Evolutionary conservation across 2,113 vertebrate species (phyloP).

Genomic region (Colaptes auratus): DNA sequence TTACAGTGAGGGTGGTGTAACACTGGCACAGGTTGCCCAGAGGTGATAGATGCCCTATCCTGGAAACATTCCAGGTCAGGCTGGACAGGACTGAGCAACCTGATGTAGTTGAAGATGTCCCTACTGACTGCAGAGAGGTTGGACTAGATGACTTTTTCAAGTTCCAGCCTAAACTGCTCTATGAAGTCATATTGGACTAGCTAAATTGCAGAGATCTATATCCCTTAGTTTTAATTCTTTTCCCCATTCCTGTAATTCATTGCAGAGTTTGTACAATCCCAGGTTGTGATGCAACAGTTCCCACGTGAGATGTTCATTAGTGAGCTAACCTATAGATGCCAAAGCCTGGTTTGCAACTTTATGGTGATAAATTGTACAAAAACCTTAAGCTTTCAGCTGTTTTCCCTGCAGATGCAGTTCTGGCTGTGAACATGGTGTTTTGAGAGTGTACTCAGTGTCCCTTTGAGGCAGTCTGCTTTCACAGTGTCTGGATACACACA

Average conservation of each 20-base stretch:
- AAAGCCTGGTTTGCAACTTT: not conserved
- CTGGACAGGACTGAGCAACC: not conserved
- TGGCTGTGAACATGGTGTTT: not conserved
- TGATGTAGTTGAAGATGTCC: not conserved
- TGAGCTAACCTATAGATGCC: not conserved
- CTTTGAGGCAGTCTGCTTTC: not conserved
- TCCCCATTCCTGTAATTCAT: not conserved
- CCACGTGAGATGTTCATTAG: not conserved
- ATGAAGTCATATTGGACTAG: not conserved
- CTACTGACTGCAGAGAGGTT: not conserved
- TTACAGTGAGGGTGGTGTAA: not conserved
- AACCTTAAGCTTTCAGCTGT: not conserved
- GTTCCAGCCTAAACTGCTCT: not conserved
- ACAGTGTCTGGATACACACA: not conserved
- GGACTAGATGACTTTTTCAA: not conserved
- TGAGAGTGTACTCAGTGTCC: not conserved
- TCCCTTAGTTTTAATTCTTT: not conserved
- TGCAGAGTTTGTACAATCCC: not conserved
- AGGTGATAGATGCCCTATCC: not conserved
- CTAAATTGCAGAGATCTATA: not conserved
- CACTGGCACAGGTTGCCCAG: not conserved
- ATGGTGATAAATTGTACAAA: not conserved
- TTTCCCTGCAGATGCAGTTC: not conserved
- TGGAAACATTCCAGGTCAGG: not conserved
- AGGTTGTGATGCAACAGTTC: not conserved